Evolutionary conservation across 2,797 vertebrate species (phyloP), one percentile per base, ranked within the genome.

Genomic region (Caiman crocodilus): DNA sequence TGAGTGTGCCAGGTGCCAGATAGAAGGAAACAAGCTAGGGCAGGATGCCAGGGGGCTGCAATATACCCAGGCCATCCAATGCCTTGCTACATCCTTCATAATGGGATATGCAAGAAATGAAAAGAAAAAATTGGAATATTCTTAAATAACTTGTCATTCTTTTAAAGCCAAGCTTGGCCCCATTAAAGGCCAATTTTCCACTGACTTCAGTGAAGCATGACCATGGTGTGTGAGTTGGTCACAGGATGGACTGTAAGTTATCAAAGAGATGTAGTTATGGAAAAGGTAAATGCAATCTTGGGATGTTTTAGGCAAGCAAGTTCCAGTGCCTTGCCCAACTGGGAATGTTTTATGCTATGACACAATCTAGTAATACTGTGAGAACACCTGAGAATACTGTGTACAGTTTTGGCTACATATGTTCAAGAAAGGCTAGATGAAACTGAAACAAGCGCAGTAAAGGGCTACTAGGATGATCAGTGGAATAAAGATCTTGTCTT

Each of bases 111-210:
- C 15, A 60, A 82, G 59, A 77, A 87, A 55, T 7, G 75, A 73
- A 88, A 85, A 87, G 58, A 61, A 87, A 89, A 59, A 75, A 14
- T 26, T 67, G 8, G 10, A 28, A 14, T 76, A 18, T 30, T 87
- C 84, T 94, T 82, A 57, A 91, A 81, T 64, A 16, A 26, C 28
- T 75, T 77, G 12, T 69, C 55, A 83, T 90, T 92, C 76, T 14
- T 85, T 88, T 84, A 59, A 69, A 64, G 16, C 12, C 50, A 2
- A 5, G 26, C 32, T 79, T 89, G 26, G 13, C 76, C 88, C 82
- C 1, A 42, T 75, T 82, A 77, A 85, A 32, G 84, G 35, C 65
- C 74, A 80, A 92, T 28, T 69, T 86, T 65, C n/a, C 74, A 16
- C 79, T 85, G 76, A 76, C 85, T 93, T 82, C 4, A 7, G 17